A percentile compares a stretch with the other conserved stretches of the same genome.
Evolutionary conservation across 2,113 vertebrate species (phyloP).

Genomic region (Willisornis vidua): DNA sequence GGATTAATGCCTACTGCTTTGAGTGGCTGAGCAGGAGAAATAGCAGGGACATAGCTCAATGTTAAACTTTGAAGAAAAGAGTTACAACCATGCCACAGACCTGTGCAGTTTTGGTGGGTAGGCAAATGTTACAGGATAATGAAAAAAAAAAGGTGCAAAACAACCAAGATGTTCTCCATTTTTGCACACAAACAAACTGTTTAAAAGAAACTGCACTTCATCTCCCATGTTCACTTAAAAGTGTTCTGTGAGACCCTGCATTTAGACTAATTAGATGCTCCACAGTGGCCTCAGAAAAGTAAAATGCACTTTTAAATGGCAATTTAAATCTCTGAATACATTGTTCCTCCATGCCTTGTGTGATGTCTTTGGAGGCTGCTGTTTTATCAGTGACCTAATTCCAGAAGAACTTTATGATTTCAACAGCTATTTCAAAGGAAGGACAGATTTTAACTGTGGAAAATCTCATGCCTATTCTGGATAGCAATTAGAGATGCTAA

Average conservation of each 20-base stretch:
- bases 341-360: background rate
- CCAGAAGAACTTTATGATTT: background rate
- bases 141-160: background rate
- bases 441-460: background rate
- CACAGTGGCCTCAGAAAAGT: background rate
- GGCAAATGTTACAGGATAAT: background rate
- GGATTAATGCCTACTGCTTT: background rate
- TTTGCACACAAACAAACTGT: background rate
- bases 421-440: background rate
- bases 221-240: background rate
- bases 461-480: background rate
- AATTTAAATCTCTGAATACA: background rate
- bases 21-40: background rate
- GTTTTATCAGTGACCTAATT: background rate
- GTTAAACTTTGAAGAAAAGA: background rate
- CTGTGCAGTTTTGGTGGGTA: background rate
- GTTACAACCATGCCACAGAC: background rate
- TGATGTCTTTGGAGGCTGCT: background rate
- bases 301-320: background rate
- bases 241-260: background rate
- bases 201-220: background rate
- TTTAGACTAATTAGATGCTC: background rate
- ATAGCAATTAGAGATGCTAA: background rate
- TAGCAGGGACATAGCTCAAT: background rate
- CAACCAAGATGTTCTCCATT: background rate